Base-by-base conservation (phyloP, 2,113 vertebrate genomes). In the Chrysemys picta region DNA sequence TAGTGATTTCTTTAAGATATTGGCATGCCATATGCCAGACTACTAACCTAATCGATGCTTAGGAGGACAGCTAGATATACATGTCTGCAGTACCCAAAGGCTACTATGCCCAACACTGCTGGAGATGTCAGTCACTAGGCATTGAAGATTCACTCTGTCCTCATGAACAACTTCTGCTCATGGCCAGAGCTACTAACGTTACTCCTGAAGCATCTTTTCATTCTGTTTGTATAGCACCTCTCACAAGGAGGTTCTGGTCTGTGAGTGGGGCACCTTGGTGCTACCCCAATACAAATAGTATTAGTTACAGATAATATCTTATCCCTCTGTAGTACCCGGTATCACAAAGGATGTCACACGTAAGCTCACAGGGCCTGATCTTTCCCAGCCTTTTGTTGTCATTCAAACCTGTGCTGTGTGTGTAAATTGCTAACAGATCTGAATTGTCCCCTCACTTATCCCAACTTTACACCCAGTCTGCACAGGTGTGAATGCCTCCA, bases 81-180 rank as follows among this genome's bases (percentile, higher is more conserved):
- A 79, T 11, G 62, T 49, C 72, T 42, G 5, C 81, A 85, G 84
- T 49, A 12, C 52, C 29, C 80, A 59, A 72, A 52, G 83, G 42
- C 82, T 52, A 47, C 17, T 35, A 16, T n/a, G 50, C 22, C 16
- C 24, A 0, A 2, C 88, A 22, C 81, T 82, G 5, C n/a, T 29
- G 56, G 53, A 65, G 42, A 24, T 95, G 93, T 87, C 76, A 57
- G 24, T 54, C 78, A 75, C n/a, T 72, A 84, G 80, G 82, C 50
- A 50, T 21, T 56, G 69, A 83, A 89, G 25, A 62, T 94, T 92
- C 87, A 69, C 57, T 69, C 82, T 89, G 88, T 94, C 54, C 59
- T 87, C 76, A 93, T 75, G 76, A n/a, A n/a, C 52, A 89, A 89
- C 92, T 96, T 95, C 94, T 95, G 81, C 54, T 93, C 78, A 90